Percentiles rank a stretch among this genome's conserved stretches.
phyloP scores from a whole-genome alignment of 1,140 invertebrate species.

The Tetraneura akinire region DNA sequence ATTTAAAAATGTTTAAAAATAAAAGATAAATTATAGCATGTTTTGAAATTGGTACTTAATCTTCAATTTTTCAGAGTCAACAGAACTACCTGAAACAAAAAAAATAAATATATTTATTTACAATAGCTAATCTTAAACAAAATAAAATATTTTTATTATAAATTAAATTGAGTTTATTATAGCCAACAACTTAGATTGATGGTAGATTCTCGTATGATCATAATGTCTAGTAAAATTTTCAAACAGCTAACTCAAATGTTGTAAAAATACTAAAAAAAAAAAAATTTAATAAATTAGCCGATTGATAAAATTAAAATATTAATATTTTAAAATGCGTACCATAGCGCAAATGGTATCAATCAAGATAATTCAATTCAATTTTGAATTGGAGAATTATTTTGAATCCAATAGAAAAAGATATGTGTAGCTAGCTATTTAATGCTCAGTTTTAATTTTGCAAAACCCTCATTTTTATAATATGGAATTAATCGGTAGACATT shows the following conservation, averaged over 20 bases:
- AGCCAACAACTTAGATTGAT: conserved; percentile 16
- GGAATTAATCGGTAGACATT: not conserved
- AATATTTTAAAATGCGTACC: conserved; percentile 9
- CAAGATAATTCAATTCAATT: not conserved
- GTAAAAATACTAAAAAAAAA: conserved; percentile 7
- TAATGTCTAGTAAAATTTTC: conserved; percentile 13
- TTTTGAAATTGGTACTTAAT: not conserved
- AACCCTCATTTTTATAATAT: not conserved
- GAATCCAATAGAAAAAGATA: not conserved
- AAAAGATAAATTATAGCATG: too few relatives aligned
- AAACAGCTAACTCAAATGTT: not conserved
- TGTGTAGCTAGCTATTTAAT: not conserved
- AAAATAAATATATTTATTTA: not conserved
- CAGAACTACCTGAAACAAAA: conserved; percentile 27
- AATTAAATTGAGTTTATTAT: not conserved
- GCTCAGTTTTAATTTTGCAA: not conserved
- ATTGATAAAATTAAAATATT: not conserved
- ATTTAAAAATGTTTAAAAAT: too few relatives aligned
- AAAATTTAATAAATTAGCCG: not conserved
- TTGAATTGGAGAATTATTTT: not conserved
- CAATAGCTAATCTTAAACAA: not conserved
- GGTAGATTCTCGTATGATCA: conserved; percentile 13
- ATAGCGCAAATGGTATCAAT: not conserved
- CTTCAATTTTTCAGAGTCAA: not conserved
- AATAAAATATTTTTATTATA: not conserved